phyloP scores from a whole-genome alignment of 2,113 vertebrate genomes.

The Aegithalos caudatus region DNA sequence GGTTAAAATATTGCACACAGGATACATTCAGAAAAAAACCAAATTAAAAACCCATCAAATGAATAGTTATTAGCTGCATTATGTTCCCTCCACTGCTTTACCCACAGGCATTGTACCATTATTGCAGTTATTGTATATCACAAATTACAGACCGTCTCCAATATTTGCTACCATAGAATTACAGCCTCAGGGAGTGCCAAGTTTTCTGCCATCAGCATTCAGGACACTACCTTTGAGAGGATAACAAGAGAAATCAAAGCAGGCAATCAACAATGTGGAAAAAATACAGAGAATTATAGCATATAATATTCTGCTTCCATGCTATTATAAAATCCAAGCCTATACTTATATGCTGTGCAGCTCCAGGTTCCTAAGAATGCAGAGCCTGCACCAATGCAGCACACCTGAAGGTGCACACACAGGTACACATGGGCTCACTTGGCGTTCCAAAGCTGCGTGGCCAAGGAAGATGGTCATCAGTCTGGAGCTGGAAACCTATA shows the following conservation, averaged over 20 bases:
- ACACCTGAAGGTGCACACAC: too few relatives aligned
- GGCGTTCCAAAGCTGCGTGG: background rate
- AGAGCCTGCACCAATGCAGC: background rate
- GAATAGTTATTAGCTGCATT: conserved; percentile 30
- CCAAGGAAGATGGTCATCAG: fast-evolving
- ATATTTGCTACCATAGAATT: background rate
- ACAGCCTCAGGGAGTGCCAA: background rate
- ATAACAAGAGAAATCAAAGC: background rate
- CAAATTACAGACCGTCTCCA: background rate
- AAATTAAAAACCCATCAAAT: background rate
- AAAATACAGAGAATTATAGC: background rate
- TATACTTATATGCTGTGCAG: background rate
- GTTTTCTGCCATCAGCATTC: conserved; percentile 2
- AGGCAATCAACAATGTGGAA: background rate
- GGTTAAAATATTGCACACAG: background rate
- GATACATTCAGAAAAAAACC: background rate
- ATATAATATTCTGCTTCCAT: background rate
- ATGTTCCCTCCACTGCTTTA: conserved; percentile 1
- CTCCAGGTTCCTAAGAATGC: background rate
- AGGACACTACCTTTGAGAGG: background rate
- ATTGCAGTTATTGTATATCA: conserved; percentile 10
- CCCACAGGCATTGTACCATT: background rate
- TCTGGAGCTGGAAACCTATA: background rate
- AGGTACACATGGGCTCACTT: background rate
- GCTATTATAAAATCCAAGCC: background rate